Evolutionary conservation across 2,113 vertebrate species (phyloP), one percentile per base, ranked within the genome.

Genomic region (Phalacrocorax brasilianus): DNA sequence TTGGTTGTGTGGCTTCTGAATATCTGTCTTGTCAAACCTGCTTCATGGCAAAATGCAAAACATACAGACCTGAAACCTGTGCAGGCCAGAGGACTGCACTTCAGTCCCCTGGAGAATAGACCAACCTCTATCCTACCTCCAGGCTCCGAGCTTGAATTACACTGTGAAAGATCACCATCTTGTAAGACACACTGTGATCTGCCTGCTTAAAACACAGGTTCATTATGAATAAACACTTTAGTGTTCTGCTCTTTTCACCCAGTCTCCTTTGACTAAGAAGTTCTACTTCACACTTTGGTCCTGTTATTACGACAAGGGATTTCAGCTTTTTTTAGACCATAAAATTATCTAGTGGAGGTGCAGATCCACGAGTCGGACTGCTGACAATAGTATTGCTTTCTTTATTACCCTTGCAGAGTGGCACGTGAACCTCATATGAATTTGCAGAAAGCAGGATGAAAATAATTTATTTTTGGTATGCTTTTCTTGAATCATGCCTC

Each of bases 31-130:
- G n/a, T n/a, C n/a, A n/a, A n/a, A 80, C 20, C 11, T 61, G 52
- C 86, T 95, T 95, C 67, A 89, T 56, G 47, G 70, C 67, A 96
- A 95, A 93, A 96, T 70, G 49, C 32, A 92, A 93, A 88, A 62
- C 45, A 42, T 5, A 42, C 3, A 61, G 53, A 61, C 49, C 21
- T 67, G 53, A 63, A 91, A 55, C 28, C 44, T 10, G 15, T 44
- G n/a, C 12, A 73, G 47, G 33, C 28, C 30, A 61, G 50, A 42
- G 47, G 42, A 45, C n/a, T 49, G 47, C 45, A 53, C 40, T 72
- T 59, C 52, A 89, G 44, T 4, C 6, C n/a, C 27, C 40, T 18
- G 14, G 40, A 65, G 61, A 44, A 67, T 20, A 79, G 24, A 45
- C 12, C n/a, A n/a, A 58, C 42, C 32, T 62, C 12, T 15, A 27